phyloP scores from a whole-genome alignment of 2,888 invertebrate species.

The Antheraea assamensis region DNA sequence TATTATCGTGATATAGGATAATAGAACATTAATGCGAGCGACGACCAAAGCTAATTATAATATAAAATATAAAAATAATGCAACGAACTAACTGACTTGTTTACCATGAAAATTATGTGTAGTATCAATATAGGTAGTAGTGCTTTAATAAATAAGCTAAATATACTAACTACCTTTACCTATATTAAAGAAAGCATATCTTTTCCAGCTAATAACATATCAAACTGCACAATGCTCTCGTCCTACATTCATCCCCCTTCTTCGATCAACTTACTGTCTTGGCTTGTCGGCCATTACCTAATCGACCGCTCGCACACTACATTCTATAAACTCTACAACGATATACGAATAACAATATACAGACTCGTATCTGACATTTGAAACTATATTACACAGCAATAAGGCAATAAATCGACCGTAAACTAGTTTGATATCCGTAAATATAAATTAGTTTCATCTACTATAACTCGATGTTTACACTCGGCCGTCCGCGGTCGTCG shows the following conservation, averaged over 20 bases:
- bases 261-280: conserved; percentile 64
- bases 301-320: conserved; percentile 66
- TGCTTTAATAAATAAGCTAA: too few relatives aligned
- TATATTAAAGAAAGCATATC: conserved; percentile 40
- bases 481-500: conserved; percentile 66
- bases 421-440: conserved; percentile 35
- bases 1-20: too few relatives aligned
- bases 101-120: too few relatives aligned
- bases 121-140: too few relatives aligned
- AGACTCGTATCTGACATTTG: conserved; percentile 29
- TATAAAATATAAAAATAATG: too few relatives aligned
- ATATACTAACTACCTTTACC: neutral
- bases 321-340: conserved; percentile 64
- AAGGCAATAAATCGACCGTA: conserved; percentile 51
- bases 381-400: conserved; percentile 42
- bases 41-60: too few relatives aligned
- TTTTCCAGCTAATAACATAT: conserved; percentile 56
- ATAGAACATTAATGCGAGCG: too few relatives aligned
- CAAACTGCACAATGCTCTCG: conserved; percentile 38
- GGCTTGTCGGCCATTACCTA: conserved; percentile 75
- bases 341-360: conserved; percentile 37
- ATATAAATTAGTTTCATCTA: conserved; percentile 58
- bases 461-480: conserved; percentile 68
- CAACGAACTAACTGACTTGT: too few relatives aligned
- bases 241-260: conserved; percentile 78